Evolutionary conservation across 2,113 vertebrate genomes (phyloP).

Genomic region (Porphyrio hochstetteri): DNA sequence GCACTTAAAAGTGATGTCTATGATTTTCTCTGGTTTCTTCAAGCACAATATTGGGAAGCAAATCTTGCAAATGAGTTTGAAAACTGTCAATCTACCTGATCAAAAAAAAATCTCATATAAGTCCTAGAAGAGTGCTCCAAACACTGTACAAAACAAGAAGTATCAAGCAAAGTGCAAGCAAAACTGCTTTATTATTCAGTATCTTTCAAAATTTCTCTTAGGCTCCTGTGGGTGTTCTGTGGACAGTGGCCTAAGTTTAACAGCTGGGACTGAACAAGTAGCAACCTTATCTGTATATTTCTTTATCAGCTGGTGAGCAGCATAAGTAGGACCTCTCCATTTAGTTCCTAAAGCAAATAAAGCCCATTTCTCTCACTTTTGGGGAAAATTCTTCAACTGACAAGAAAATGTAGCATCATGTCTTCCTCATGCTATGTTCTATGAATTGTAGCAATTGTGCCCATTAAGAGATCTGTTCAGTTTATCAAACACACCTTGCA

Average conservation of each 20-base stretch:
- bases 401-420: not conserved
- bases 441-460: not conserved
- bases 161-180: not conserved
- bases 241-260: not conserved
- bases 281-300: not conserved
- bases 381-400: not conserved
- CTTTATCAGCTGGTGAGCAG: not conserved
- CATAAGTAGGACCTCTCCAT: not conserved
- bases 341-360: not conserved
- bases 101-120: not conserved
- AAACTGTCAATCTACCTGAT: not conserved
- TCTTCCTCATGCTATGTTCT: not conserved
- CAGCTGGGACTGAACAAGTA: not conserved
- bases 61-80: not conserved
- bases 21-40: not conserved
- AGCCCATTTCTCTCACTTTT: not conserved
- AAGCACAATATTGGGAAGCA: not conserved
- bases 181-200: not conserved
- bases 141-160: not conserved
- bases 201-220: not conserved
- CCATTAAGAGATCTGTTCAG: not conserved
- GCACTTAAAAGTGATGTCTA: not conserved
- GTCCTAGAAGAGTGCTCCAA: not conserved
- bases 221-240: not conserved
- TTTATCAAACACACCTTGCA: not conserved